phyloP scores from a whole-genome alignment of 2,888 invertebrate genomes.

The Drosophila borealis region DNA sequence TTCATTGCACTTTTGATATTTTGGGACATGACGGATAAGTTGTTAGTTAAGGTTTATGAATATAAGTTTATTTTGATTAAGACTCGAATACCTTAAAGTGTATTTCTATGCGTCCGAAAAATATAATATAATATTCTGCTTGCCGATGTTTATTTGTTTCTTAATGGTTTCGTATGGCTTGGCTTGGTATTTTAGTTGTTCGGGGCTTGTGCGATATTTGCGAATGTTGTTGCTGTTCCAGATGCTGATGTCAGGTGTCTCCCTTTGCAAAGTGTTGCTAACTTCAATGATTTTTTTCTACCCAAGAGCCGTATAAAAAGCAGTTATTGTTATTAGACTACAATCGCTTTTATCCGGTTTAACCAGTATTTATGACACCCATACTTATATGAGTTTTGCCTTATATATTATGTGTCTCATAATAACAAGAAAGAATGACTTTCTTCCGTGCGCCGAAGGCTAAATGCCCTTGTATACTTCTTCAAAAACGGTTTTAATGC shows the following conservation, averaged over 20 bases:
- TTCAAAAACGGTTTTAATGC: too few species aligned
- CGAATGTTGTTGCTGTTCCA: conserved; percentile 19
- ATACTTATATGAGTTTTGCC: conserved; percentile 6
- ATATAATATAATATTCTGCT: too few species aligned
- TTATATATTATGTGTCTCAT: neutral
- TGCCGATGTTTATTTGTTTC: conserved; percentile 4
- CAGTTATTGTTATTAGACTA: conserved; percentile 65
- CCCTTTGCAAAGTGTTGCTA: conserved; percentile 32
- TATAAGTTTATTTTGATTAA: neutral
- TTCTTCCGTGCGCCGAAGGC: too few species aligned
- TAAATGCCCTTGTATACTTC: too few species aligned
- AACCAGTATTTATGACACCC: conserved; percentile 46
- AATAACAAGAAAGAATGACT: neutral
- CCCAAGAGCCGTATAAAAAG: conserved; percentile 53
- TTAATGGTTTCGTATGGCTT: neutral
- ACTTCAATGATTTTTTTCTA: conserved; percentile 63
- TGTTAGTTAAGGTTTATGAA: neutral
- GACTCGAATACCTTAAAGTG: neutral
- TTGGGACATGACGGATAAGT: neutral
- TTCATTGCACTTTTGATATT: too few species aligned
- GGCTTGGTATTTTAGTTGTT: neutral
- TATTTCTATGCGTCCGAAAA: too few species aligned
- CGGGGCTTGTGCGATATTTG: conserved; percentile 19
- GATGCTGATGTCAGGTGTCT: conserved; percentile 51
- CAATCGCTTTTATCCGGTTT: conserved; percentile 69